phyloP scores from a whole-genome alignment of 2,797 vertebrate genomes.

The Syndactyla subalaris region DNA sequence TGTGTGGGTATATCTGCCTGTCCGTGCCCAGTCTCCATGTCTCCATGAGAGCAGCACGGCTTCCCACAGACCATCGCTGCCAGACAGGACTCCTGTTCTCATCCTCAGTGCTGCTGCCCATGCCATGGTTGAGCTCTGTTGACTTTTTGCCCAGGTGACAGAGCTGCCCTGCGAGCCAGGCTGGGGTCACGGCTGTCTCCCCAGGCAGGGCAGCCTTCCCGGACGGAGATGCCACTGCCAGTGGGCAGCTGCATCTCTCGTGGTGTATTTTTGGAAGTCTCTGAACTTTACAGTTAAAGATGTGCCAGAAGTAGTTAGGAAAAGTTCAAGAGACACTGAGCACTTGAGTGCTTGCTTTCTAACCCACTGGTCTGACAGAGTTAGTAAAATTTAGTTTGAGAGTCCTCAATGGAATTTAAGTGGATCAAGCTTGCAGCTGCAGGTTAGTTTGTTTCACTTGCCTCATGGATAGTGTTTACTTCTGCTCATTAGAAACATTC shows the following conservation, averaged over 20 bases:
- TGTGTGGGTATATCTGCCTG: not conserved
- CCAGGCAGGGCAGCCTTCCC: not conserved
- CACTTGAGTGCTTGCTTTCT: not conserved
- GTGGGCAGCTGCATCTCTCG: not conserved
- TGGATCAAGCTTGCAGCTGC: not conserved
- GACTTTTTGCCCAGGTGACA: not conserved
- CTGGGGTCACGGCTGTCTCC: fast-evolving
- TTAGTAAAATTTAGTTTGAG: slow-evolving; percentile 2
- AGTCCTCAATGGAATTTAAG: not conserved
- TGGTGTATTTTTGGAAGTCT: slow-evolving; percentile 6
- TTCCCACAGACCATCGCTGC: fast-evolving
- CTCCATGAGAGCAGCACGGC: fast-evolving
- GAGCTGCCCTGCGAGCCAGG: not conserved
- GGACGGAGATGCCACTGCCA: not conserved
- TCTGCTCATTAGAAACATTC: not conserved
- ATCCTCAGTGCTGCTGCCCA: fast-evolving
- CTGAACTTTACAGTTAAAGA: slow-evolving; percentile 20
- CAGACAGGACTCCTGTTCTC: fast-evolving
- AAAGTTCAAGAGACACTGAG: slow-evolving; percentile 11
- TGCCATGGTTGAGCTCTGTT: not conserved
- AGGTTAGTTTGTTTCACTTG: slow-evolving; percentile 3
- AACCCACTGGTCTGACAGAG: not conserved
- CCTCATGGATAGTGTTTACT: not conserved
- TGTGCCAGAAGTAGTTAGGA: slow-evolving; percentile 23
- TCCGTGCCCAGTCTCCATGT: fast-evolving